These are phyloP conservation scores for Enteromius viviparus DNA, from an alignment of 2,797 vertebrate genomes.

Conservation along the genomic window DNA sequence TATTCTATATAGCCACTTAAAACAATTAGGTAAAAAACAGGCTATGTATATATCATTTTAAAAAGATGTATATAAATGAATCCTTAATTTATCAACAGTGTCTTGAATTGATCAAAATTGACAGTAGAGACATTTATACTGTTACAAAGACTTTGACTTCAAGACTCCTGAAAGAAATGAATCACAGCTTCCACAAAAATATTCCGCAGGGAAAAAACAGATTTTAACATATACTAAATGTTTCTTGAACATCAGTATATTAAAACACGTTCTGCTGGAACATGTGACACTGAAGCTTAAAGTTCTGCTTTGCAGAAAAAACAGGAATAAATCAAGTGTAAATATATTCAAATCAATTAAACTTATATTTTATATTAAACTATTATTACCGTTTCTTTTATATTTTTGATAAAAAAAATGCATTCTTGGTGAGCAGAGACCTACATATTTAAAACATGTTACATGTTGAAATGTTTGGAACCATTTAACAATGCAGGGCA, in stretches of 20 bases:
- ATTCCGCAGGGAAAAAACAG: too few species aligned
- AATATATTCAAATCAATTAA: not conserved
- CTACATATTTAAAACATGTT: not conserved
- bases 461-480: not conserved
- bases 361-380: too few species aligned
- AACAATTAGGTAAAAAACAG: not conserved
- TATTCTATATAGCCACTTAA: not conserved
- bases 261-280: not conserved
- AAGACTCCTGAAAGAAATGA: not conserved
- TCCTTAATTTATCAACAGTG: not conserved
- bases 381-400: not conserved
- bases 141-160: not conserved
- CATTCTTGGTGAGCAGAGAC: not conserved
- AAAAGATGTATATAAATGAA: not conserved
- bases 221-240: not conserved
- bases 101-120: not conserved
- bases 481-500: not conserved
- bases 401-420: not conserved
- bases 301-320: not conserved
- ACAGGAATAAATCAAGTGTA: not conserved
- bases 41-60: not conserved
- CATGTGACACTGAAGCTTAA: not conserved
- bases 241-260: not conserved
- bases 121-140: not conserved
- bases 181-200: not conserved